Conservation (phyloP, 2,113 vertebrate species). For the Uria lomvia region DNA sequence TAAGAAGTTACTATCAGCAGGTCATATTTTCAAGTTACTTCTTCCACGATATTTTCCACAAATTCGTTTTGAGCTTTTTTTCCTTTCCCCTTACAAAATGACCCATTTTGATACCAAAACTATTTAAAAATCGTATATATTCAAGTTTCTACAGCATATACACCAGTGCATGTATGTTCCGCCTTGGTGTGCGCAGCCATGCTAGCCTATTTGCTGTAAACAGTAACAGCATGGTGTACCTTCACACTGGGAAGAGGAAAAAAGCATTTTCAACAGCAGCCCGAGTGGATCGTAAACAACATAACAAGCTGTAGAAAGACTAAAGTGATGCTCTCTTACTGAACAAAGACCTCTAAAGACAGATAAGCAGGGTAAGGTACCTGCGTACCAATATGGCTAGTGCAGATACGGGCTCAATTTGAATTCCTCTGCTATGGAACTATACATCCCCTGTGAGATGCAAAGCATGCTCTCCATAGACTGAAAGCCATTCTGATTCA, state of each 20-base stretch:
- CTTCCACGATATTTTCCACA: not conserved
- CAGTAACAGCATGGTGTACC: conserved; percentile 5
- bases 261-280: not conserved
- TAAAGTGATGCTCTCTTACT: not conserved
- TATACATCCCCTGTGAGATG: not conserved
- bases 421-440: not conserved
- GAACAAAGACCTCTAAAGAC: not conserved
- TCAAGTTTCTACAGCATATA: not conserved
- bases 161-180: not conserved
- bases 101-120: not conserved
- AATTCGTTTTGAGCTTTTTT: not conserved
- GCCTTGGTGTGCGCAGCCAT: not conserved
- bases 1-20: not conserved
- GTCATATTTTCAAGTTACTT: not conserved
- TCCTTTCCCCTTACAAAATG: not conserved
- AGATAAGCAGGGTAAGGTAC: not conserved
- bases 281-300: not conserved
- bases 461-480: not conserved
- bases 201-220: not conserved
- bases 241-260: not conserved
- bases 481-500: not conserved
- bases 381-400: not conserved
- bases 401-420: not conserved
- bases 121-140: not conserved
- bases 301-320: not conserved